Evolutionary conservation across 2,113 vertebrate genomes (phyloP).

Genomic region (Grammomys dolichurus): DNA sequence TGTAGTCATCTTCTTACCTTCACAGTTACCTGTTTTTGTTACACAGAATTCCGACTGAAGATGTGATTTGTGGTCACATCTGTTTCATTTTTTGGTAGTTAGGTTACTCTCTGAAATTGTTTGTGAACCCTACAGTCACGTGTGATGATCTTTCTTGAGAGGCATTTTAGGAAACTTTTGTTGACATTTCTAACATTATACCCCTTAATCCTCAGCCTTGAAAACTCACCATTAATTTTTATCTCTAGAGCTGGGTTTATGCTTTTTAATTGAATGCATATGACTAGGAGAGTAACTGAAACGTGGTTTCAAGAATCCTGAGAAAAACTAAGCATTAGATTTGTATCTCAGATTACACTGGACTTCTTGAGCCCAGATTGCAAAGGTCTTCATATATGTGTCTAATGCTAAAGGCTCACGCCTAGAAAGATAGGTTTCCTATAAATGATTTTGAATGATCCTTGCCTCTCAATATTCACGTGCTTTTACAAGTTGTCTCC

Average conservation of each 20-base stretch:
- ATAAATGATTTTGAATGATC: background rate
- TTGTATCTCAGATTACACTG: background rate
- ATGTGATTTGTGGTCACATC: background rate
- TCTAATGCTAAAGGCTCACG: background rate
- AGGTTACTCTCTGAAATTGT: background rate
- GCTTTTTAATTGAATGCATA: background rate
- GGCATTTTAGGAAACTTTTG: background rate
- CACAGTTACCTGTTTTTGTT: background rate
- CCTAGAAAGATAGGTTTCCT: background rate
- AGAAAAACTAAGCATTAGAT: too few relatives aligned
- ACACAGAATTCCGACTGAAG: background rate
- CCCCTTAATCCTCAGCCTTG: background rate
- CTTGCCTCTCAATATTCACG: too few relatives aligned
- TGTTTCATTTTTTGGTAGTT: background rate
- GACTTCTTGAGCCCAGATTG: background rate
- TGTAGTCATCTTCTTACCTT: background rate
- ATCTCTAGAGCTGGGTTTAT: background rate
- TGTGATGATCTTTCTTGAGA: background rate
- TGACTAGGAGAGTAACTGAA: background rate
- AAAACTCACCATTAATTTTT: background rate
- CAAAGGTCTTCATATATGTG: background rate
- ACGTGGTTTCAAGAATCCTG: background rate
- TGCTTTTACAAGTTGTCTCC: rapidly evolving
- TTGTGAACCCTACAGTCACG: background rate
- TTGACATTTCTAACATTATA: background rate